A percentile compares a stretch with the other conserved stretches of the same genome.
Conservation (phyloP, 2,888 invertebrate genomes). For the Hyposoter didymator region DNA sequence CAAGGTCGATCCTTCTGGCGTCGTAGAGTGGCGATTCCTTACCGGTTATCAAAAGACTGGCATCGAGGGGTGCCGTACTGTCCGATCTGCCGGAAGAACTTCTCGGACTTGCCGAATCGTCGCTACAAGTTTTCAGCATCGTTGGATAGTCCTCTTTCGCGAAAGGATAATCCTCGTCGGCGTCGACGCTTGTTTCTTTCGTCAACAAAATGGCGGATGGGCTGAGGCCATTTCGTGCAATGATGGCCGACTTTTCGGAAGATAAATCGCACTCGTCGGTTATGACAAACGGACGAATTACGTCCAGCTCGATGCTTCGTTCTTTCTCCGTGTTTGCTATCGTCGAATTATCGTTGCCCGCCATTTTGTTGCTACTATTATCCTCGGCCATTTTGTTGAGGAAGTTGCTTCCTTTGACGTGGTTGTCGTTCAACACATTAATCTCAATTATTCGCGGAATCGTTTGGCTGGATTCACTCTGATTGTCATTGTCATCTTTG, state of each 20-base stretch:
- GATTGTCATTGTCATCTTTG: conserved; percentile 75
- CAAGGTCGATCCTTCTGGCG: conserved; percentile 79
- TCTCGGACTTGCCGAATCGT: conserved; percentile 82
- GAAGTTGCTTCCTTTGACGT: conserved; percentile 25
- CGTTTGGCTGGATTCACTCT: neutral
- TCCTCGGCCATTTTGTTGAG: conserved; percentile 63
- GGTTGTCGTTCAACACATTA: conserved; percentile 58
- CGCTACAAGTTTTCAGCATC: conserved; percentile 83
- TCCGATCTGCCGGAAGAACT: conserved; percentile 83
- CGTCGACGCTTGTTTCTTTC: conserved; percentile 81
- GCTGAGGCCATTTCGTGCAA: conserved; percentile 47
- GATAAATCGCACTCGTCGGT: conserved; percentile 72
- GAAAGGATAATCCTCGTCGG: conserved; percentile 82
- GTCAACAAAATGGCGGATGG: conserved; percentile 63
- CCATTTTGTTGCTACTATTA: conserved; percentile 41
- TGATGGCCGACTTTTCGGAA: conserved; percentile 2
- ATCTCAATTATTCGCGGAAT: conserved; percentile 26
- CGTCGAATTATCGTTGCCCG: conserved; percentile 11
- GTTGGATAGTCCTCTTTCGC: conserved; percentile 84
- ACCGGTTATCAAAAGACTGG: conserved; percentile 75
- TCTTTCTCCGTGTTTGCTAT: conserved; percentile 62
- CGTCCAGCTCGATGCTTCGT: conserved; percentile 59
- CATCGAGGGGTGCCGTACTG: conserved; percentile 81
- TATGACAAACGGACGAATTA: conserved; percentile 72
- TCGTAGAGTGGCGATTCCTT: conserved; percentile 79